Evolutionary conservation across 2,113 vertebrate species (phyloP).

Genomic region (Petrocephalus microphthalmus): DNA sequence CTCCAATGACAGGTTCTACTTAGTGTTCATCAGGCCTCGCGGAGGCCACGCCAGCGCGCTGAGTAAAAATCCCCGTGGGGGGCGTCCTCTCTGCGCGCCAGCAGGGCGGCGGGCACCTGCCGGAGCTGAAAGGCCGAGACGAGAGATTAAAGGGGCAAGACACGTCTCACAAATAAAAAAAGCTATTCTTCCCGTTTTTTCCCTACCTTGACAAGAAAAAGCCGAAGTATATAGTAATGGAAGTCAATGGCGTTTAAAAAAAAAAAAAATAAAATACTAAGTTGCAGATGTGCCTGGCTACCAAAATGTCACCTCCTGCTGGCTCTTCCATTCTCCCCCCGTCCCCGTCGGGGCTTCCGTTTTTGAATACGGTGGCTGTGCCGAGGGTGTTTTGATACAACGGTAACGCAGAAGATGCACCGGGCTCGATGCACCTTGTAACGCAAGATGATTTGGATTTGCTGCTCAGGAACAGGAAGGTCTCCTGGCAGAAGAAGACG

Average conservation of each 20-base stretch:
- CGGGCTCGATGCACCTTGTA: conserved; percentile 51
- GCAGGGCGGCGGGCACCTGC: conserved; percentile 62
- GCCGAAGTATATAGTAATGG: conserved; percentile 59
- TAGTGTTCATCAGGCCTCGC: conserved; percentile 69
- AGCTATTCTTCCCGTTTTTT: conserved; percentile 50
- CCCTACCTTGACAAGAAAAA: conserved; percentile 51
- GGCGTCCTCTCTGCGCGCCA: conserved; percentile 65
- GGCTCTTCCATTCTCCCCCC: conserved; percentile 42
- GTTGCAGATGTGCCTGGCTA: conserved; percentile 23
- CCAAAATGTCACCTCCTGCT: conserved; percentile 17
- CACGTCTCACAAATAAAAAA: conserved; percentile 46
- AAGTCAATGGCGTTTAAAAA: conserved; percentile 39
- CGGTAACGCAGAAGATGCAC: conserved; percentile 28
- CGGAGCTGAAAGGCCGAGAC: conserved; percentile 64
- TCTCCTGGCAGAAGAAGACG: not conserved
- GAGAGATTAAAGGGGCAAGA: conserved; percentile 67
- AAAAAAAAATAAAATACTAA: conserved; percentile 16
- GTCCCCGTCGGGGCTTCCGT: conserved; percentile 42
- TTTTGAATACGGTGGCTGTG: conserved; percentile 22
- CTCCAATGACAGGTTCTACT: conserved; percentile 64
- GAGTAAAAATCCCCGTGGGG: conserved; percentile 76
- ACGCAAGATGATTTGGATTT: conserved; percentile 60
- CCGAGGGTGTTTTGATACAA: conserved; percentile 3
- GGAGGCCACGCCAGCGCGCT: conserved; percentile 69
- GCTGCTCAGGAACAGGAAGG: conserved; percentile 37